Conservation (phyloP, 64 coral and sea anemone genomes). For the Pocillopora damicornis region DNA sequence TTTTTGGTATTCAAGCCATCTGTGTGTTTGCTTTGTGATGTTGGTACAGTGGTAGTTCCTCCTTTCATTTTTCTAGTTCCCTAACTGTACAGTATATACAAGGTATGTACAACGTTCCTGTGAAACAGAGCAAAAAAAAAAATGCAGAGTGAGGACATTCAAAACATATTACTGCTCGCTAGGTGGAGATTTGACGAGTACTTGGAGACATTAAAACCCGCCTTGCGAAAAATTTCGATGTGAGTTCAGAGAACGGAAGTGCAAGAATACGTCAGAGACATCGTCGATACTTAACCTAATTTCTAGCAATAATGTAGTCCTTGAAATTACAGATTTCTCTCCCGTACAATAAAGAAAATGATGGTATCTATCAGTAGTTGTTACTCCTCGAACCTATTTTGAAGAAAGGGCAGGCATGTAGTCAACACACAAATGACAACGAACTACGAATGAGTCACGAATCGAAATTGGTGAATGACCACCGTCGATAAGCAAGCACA, state of each 20-base stretch:
- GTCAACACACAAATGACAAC: conserved; percentile 29
- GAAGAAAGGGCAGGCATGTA: neutral
- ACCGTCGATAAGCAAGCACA: neutral
- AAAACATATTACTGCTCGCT: neutral
- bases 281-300: neutral
- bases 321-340: neutral
- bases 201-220: neutral
- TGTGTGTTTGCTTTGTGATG: conserved; percentile 53
- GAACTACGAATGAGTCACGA: conserved; percentile 43
- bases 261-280: conserved; percentile 7
- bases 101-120: conserved; percentile 94
- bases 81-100: conserved; percentile 90
- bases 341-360: neutral
- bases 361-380: neutral
- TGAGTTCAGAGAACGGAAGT: conserved; percentile 14
- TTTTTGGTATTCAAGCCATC: conserved; percentile 49
- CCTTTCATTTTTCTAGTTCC: conserved; percentile 81
- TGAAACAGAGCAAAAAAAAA: conserved; percentile 2
- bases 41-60: conserved; percentile 48
- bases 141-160: conserved; percentile 1
- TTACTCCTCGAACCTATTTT: too few species aligned
- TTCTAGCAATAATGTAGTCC: neutral
- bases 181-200: neutral
- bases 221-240: neutral
- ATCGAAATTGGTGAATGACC: conserved; percentile 44